phyloP scores from a whole-genome alignment of 2,797 vertebrate species.

The Syngnathus acus region DNA sequence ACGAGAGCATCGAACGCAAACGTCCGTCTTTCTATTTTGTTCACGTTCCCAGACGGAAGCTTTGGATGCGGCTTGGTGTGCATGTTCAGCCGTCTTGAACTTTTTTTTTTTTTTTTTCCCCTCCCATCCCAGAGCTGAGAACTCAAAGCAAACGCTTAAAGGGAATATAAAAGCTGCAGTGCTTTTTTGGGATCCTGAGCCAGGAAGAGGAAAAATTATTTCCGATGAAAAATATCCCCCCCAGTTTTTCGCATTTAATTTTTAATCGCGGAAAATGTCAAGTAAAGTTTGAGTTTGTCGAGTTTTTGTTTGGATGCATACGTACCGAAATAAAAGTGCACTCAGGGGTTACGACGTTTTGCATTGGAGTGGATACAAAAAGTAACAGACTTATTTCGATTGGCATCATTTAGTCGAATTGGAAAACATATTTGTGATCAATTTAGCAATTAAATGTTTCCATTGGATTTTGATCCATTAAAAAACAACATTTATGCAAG shows the following conservation, averaged over 20 bases:
- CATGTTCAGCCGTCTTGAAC: not conserved
- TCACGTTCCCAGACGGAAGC: not conserved
- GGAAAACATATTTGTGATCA: not conserved
- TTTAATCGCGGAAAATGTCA: not conserved
- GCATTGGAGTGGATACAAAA: not conserved
- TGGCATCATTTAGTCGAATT: not conserved
- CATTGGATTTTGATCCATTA: not conserved
- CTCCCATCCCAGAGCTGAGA: not conserved
- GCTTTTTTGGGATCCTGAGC: not conserved
- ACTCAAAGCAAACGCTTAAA: conserved; percentile 2
- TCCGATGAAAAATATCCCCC: not conserved
- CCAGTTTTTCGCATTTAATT: not conserved
- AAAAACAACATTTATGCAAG: too few species aligned
- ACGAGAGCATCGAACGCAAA: too few species aligned
- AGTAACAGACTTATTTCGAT: too few species aligned
- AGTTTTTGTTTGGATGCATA: not conserved
- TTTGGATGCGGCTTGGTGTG: not conserved
- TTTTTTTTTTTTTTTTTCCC: too few species aligned
- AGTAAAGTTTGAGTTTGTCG: conserved; percentile 1
- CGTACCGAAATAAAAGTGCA: not conserved
- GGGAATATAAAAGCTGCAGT: not conserved
- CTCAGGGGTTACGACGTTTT: not conserved
- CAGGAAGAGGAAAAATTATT: not conserved
- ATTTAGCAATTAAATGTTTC: not conserved
- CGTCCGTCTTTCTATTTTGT: not conserved